These are phyloP conservation scores for Malurus leucopterus DNA, from an alignment of 2,797 vertebrate genomes.

Conservation along the genomic window DNA sequence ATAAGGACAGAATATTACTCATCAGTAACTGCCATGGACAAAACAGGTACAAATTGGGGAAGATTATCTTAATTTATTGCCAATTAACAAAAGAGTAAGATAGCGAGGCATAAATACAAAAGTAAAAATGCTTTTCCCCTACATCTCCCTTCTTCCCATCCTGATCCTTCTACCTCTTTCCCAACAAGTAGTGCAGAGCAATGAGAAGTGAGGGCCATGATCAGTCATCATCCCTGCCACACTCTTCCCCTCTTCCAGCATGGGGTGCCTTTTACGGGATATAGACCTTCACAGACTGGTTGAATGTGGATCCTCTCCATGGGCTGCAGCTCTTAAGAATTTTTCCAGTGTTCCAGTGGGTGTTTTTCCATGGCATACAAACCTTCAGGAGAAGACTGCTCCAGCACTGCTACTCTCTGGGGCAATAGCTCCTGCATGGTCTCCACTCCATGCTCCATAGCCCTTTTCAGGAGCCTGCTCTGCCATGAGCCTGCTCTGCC, in stretches of 20 bases:
- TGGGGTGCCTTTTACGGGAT: neutral
- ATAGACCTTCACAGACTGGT: neutral
- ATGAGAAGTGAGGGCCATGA: neutral
- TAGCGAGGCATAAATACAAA: neutral
- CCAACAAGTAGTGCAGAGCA: neutral
- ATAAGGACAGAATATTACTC: neutral
- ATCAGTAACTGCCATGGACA: neutral
- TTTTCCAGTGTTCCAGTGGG: neutral
- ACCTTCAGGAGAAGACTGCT: neutral
- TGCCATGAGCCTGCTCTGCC: neutral
- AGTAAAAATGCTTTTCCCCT: neutral
- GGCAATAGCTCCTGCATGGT: neutral
- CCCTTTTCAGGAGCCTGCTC: accelerated
- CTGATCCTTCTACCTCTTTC: neutral
- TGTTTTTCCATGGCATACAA: neutral
- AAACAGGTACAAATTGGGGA: neutral
- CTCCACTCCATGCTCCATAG: accelerated
- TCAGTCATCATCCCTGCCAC: neutral
- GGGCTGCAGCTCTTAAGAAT: neutral
- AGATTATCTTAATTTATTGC: neutral
- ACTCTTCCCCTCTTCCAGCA: accelerated
- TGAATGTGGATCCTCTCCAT: accelerated
- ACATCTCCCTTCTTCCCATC: neutral
- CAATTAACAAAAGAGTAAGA: neutral
- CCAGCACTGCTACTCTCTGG: accelerated